A percentile compares a stretch with the other conserved stretches of the same genome.
Evolutionary conservation across 2,888 invertebrate genomes (phyloP).

Genomic region (Scaptodrosophila latifasciaeformis): DNA sequence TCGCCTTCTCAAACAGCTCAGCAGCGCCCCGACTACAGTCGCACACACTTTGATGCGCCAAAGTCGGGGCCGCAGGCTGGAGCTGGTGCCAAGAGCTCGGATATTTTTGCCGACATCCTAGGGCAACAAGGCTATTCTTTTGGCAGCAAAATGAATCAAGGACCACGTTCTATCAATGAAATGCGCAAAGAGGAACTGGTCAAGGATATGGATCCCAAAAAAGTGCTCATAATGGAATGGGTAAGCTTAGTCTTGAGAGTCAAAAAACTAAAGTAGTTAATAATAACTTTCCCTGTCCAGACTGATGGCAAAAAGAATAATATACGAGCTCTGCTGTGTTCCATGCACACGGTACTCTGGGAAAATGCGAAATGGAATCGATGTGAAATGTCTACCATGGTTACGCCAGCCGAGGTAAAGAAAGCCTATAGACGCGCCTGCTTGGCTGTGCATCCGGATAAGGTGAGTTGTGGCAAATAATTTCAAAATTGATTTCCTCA

Average conservation of each 20-base stretch:
- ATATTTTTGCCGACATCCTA: conserved; percentile 92
- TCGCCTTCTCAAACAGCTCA: conserved; percentile 14
- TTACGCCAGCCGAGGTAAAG: conserved; percentile 94
- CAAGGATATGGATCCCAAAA: conserved; percentile 93
- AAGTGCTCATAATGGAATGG: conserved; percentile 88
- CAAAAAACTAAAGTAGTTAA: too few species aligned
- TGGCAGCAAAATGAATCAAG: conserved; percentile 82
- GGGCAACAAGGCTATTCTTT: conserved; percentile 93
- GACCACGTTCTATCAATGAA: conserved; percentile 92
- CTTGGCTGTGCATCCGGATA: conserved; percentile 98
- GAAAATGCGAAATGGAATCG: conserved; percentile 93
- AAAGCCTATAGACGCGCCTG: conserved; percentile 96
- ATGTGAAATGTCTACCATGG: conserved; percentile 95
- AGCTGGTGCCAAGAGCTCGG: conserved; percentile 71
- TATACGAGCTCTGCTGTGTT: conserved; percentile 94
- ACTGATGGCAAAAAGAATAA: conserved; percentile 97
- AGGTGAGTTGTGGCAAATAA: conserved; percentile 79
- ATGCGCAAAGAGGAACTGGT: conserved; percentile 92
- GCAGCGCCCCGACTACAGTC: conserved; percentile 78
- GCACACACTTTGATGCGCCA: conserved; percentile 81
- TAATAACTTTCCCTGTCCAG: too few species aligned
- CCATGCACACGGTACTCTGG: conserved; percentile 95
- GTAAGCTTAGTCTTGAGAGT: conserved; percentile 74
- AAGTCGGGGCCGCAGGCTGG: conserved; percentile 44
- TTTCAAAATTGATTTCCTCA: background rate